Conservation (phyloP, 2,797 vertebrate genomes). For the Centroberyx gerrardi region DNA sequence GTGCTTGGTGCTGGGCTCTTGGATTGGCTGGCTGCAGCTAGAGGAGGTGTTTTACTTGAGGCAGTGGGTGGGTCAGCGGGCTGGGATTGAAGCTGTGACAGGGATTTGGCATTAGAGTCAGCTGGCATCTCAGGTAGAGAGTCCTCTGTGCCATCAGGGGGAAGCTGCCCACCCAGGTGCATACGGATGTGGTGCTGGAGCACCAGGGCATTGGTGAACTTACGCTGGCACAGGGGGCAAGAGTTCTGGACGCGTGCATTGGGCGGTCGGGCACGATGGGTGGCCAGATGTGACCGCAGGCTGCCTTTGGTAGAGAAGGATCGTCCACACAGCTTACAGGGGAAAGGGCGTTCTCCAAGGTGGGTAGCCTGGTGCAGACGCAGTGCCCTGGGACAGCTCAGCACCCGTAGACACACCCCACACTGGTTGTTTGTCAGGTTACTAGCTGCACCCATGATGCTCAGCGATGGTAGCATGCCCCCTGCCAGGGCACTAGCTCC, state of each 20-base stretch:
- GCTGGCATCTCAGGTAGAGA: slow-evolving; percentile 69
- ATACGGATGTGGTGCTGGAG: slow-evolving; percentile 95
- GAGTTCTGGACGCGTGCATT: slow-evolving; percentile 91
- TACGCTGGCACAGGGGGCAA: slow-evolving; percentile 93
- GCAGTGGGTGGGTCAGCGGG: slow-evolving; percentile 44
- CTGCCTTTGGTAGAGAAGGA: slow-evolving; percentile 95
- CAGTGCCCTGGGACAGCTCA: slow-evolving; percentile 92
- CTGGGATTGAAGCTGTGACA: slow-evolving; percentile 69
- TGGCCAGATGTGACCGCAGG: slow-evolving; percentile 91
- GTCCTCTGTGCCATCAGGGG: slow-evolving; percentile 79
- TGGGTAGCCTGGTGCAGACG: slow-evolving; percentile 93
- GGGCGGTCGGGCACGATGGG: slow-evolving; percentile 89
- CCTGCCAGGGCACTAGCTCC: slow-evolving; percentile 65
- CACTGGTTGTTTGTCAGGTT: slow-evolving; percentile 90
- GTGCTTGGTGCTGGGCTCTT: slow-evolving; percentile 55
- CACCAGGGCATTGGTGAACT: slow-evolving; percentile 94
- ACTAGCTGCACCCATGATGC: slow-evolving; percentile 67
- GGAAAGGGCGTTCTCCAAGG: slow-evolving; percentile 93
- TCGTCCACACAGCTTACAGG: slow-evolving; percentile 92
- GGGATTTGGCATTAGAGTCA: slow-evolving; percentile 68
- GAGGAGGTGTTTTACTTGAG: slow-evolving; percentile 35
- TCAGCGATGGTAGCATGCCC: slow-evolving; percentile 73
- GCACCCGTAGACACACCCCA: slow-evolving; percentile 90
- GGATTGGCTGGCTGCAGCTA: slow-evolving; percentile 27
- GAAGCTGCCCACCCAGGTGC: slow-evolving; percentile 94